A percentile compares a stretch with the other conserved stretches of the same genome.
Conservation (phyloP, 2,888 invertebrate genomes). For the Lagria hirta region DNA sequence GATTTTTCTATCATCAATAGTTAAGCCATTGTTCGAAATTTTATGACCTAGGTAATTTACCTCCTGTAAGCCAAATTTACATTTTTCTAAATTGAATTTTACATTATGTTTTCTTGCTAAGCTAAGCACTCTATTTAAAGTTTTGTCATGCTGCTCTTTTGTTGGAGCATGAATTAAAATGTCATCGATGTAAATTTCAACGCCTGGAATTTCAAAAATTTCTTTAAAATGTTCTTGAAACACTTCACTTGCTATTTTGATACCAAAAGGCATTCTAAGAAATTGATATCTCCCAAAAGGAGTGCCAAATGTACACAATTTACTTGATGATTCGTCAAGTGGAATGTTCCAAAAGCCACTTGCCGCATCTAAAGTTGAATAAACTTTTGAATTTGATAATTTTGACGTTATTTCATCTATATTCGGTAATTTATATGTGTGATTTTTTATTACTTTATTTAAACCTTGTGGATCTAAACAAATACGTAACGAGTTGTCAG, state of each 20-base stretch:
- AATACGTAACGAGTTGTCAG: slow-evolving; percentile 26
- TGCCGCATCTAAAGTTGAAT: slow-evolving; percentile 24
- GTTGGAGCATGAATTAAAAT: slow-evolving; percentile 24
- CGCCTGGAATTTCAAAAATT: slow-evolving; percentile 14
- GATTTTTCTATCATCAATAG: slow-evolving; percentile 29
- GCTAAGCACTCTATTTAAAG: slow-evolving; percentile 28
- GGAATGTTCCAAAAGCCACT: slow-evolving; percentile 26
- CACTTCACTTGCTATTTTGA: slow-evolving; percentile 18
- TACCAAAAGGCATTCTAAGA: slow-evolving; percentile 19
- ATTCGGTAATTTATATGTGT: slow-evolving; percentile 20
- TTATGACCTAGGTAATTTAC: slow-evolving; percentile 33
- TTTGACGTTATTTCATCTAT: slow-evolving; percentile 27
- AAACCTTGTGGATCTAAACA: slow-evolving; percentile 31
- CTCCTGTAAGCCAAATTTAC: slow-evolving; percentile 27
- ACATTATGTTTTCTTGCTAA: slow-evolving; percentile 25
- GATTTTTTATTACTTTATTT: slow-evolving; percentile 27
- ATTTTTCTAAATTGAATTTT: slow-evolving; percentile 35
- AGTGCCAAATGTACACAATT: slow-evolving; percentile 29
- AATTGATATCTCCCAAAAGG: slow-evolving; percentile 27
- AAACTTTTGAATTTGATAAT: slow-evolving; percentile 25
- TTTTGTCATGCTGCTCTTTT: slow-evolving; percentile 25
- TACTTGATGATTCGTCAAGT: slow-evolving; percentile 25
- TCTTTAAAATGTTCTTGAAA: slow-evolving; percentile 18
- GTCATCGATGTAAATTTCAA: too few species aligned
- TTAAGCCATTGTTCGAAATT: slow-evolving; percentile 27